phyloP scores from a whole-genome alignment of 2,797 vertebrate genomes.

The Neomorphus geoffroyi region DNA sequence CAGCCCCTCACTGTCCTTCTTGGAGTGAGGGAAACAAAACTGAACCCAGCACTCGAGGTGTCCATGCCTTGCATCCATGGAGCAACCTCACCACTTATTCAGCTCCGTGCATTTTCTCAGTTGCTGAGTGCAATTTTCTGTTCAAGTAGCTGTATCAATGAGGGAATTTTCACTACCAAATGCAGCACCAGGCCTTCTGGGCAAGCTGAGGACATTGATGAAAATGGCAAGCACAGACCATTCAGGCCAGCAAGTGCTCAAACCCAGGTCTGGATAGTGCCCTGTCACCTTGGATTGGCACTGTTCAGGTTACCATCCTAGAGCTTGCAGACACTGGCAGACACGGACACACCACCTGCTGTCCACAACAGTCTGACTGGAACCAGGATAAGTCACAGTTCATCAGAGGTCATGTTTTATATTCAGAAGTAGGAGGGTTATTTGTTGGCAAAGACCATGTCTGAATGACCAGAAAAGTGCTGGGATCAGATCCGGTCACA shows the following conservation, averaged over 20 bases:
- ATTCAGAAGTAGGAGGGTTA: not conserved
- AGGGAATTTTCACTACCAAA: not conserved
- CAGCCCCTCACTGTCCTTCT: no score
- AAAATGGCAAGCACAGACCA: not conserved
- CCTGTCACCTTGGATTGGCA: not conserved
- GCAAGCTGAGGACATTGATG: not conserved
- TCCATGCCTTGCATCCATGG: not conserved
- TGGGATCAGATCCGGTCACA: constrained; percentile 12
- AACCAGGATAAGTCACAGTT: not conserved
- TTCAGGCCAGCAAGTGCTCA: not conserved
- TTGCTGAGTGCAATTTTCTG: not conserved
- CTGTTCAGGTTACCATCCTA: not conserved
- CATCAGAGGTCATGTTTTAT: not conserved
- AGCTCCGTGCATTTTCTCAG: not conserved
- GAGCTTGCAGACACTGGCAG: not conserved
- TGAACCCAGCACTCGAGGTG: no score
- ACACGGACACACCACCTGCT: not conserved
- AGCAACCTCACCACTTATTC: not conserved
- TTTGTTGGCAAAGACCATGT: not conserved
- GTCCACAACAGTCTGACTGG: not conserved
- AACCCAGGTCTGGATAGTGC: not conserved
- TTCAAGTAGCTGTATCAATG: not conserved
- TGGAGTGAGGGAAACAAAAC: no score
- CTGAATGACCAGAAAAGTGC: not conserved
- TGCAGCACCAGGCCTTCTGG: not conserved